Percentiles rank a stretch among this genome's conserved stretches.
These are phyloP conservation scores for Phylloscopus trochilus DNA, from an alignment of 2,113 vertebrate genomes.

Conservation along the genomic window DNA sequence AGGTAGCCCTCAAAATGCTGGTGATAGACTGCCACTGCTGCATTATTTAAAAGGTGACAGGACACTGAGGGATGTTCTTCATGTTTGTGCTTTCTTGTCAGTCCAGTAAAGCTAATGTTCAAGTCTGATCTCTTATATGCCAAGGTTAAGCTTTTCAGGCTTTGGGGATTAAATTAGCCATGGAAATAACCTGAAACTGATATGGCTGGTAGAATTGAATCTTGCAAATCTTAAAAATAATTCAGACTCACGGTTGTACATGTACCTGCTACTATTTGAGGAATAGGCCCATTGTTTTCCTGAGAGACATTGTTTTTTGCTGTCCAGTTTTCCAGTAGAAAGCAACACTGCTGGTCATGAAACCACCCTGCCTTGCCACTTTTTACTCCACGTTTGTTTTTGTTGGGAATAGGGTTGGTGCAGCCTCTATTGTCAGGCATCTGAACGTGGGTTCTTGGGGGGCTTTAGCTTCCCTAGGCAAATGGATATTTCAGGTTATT, in stretches of 20 bases:
- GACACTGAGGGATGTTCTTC: neutral
- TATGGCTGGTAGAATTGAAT: neutral
- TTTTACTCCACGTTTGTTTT: neutral
- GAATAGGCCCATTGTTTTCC: neutral
- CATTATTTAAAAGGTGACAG: neutral
- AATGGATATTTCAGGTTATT: neutral
- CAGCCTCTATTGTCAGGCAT: neutral
- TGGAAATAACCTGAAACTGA: neutral
- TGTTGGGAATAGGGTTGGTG: neutral
- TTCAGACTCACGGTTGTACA: neutral
- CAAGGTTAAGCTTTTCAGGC: neutral
- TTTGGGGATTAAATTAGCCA: neutral
- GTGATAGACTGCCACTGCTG: neutral
- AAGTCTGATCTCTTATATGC: neutral
- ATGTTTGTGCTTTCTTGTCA: constrained; percentile 1
- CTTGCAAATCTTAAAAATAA: neutral
- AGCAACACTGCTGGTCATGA: neutral
- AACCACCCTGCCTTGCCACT: neutral
- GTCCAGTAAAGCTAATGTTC: neutral
- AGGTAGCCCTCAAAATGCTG: neutral
- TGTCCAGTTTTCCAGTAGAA: neutral
- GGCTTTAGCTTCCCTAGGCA: neutral
- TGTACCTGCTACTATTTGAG: neutral
- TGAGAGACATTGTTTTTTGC: neutral
- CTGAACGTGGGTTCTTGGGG: neutral